Percentiles rank a stretch among this genome's conserved stretches.
Conservation (phyloP, 2,797 vertebrate genomes). For the Gephyroberyx darwinii region DNA sequence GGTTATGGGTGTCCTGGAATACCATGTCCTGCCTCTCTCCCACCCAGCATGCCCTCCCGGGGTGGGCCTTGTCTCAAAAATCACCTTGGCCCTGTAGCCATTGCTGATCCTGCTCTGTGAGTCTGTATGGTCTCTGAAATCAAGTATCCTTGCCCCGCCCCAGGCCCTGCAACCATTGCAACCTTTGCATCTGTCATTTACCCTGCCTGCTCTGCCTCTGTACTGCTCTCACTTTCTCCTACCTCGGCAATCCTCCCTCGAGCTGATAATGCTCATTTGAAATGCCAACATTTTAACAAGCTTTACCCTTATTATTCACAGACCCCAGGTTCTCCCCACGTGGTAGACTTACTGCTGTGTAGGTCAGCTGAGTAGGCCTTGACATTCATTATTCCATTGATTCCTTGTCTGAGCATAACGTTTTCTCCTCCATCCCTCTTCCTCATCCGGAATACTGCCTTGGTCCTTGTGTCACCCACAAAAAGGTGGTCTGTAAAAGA, state of each 20-base stretch:
- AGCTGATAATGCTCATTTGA: no score
- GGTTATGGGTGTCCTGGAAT: slow-evolving; percentile 2
- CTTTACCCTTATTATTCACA: neutral
- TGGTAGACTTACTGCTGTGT: slow-evolving; percentile 73
- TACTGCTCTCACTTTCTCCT: neutral
- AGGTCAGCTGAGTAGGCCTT: slow-evolving; percentile 77
- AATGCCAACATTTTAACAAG: neutral
- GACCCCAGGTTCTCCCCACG: neutral
- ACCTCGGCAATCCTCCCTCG: neutral
- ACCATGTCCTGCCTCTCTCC: neutral
- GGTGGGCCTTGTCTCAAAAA: no score
- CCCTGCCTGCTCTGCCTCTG: no score
- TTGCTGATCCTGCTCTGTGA: no score
- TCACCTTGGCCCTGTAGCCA: no score
- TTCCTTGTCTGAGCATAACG: slow-evolving; percentile 75
- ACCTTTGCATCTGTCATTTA: no score
- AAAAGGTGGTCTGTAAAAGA: slow-evolving; percentile 73
- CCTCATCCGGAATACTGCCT: slow-evolving; percentile 74
- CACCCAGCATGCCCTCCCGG: no score
- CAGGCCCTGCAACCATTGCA: no score
- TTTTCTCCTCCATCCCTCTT: slow-evolving; percentile 80
- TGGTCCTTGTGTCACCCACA: slow-evolving; percentile 77
- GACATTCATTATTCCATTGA: slow-evolving; percentile 72
- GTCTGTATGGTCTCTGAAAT: no score
- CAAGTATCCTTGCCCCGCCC: no score